Conservation (phyloP, 92 coral and sea anemone species). For the Plumapathes pennacea region DNA sequence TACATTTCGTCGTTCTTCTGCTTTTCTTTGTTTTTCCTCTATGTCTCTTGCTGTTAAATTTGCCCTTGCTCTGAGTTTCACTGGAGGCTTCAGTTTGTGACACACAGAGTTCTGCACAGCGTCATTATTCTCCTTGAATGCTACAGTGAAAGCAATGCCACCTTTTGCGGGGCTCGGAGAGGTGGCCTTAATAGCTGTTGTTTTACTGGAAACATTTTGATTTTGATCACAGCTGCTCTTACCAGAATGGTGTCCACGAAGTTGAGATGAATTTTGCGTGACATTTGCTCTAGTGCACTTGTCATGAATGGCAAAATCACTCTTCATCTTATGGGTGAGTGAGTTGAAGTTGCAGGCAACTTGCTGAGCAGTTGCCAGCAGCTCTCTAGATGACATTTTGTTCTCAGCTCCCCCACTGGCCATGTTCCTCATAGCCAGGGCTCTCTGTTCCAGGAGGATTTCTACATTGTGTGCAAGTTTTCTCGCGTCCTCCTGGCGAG, state of each 20-base stretch:
- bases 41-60: constrained; percentile 64
- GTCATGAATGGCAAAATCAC: constrained; percentile 65
- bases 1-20: constrained; percentile 88
- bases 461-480: constrained; percentile 88
- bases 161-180: constrained; percentile 1
- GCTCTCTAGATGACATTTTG: constrained; percentile 52
- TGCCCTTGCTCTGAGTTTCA: too few relatives aligned
- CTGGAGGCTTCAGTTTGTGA: too few relatives aligned
- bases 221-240: too few relatives aligned
- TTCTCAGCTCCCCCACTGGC: constrained; percentile 6
- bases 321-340: constrained; percentile 55
- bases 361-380: constrained; percentile 73
- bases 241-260: too few relatives aligned
- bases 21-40: constrained; percentile 79
- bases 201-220: too few relatives aligned
- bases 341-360: constrained; percentile 67
- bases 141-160: constrained; percentile 68
- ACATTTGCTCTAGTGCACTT: constrained; percentile 9
- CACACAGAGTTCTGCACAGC: too few relatives aligned
- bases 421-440: constrained; percentile 45
- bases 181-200: too few relatives aligned
- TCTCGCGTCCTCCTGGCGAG: constrained; percentile 87
- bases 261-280: too few relatives aligned
- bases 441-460: constrained; percentile 73
- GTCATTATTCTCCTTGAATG: constrained; percentile 38